phyloP scores from a whole-genome alignment of 2,113 vertebrate genomes.

The Pseudonaja textilis region DNA sequence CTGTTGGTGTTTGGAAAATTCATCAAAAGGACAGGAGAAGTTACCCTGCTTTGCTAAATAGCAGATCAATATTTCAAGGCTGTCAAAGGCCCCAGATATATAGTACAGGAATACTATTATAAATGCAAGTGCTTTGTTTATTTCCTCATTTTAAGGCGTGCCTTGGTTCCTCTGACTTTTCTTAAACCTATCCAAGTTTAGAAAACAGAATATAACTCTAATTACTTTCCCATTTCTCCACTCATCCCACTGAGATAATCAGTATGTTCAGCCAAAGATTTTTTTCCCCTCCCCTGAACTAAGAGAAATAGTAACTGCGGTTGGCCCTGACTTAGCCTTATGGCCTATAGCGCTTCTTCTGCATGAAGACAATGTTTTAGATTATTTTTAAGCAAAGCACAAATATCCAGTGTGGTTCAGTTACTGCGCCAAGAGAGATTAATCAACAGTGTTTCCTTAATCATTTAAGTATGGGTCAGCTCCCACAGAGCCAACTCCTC shows the following conservation, averaged over 20 bases:
- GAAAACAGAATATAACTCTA: background rate
- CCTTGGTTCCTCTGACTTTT: background rate
- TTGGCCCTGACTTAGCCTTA: fast-evolving
- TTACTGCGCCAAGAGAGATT: slow-evolving; percentile 30
- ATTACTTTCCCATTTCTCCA: background rate
- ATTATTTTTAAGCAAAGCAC: background rate
- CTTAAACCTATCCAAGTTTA: background rate
- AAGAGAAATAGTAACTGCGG: background rate
- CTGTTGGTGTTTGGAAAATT: background rate
- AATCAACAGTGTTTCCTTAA: slow-evolving; percentile 24
- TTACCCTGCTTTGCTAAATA: background rate
- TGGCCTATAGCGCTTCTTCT: background rate
- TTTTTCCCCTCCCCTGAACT: background rate
- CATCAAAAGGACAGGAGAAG: background rate
- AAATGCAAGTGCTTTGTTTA: background rate
- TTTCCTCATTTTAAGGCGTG: background rate
- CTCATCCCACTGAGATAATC: background rate
- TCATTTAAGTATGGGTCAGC: slow-evolving; percentile 39
- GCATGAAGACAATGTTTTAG: slow-evolving; percentile 10
- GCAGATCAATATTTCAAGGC: background rate
- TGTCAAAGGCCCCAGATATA: background rate
- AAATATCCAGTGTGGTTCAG: slow-evolving; percentile 26
- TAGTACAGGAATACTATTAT: background rate
- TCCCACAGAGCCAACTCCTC: slow-evolving; percentile 20
- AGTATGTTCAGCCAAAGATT: background rate